phyloP scores from a whole-genome alignment of 2,797 vertebrate genomes.

The Periparus ater region DNA sequence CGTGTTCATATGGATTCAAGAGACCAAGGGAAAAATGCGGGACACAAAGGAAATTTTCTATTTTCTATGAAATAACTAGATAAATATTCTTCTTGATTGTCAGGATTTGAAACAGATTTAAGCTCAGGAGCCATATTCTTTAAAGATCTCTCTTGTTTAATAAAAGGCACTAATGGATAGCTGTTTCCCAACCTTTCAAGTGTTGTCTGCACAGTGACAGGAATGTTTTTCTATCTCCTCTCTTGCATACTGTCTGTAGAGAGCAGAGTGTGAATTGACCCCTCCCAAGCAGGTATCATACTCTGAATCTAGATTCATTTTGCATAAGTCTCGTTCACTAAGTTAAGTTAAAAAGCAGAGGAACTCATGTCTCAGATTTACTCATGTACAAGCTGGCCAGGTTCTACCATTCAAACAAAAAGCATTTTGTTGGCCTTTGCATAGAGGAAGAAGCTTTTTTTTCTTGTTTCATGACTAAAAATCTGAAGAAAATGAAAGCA shows the following conservation, averaged over 20 bases:
- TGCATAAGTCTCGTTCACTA: neutral
- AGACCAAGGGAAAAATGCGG: neutral
- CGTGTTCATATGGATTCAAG: neutral
- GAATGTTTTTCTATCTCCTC: neutral
- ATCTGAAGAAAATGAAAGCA: neutral
- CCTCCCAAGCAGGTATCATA: neutral
- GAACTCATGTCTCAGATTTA: neutral
- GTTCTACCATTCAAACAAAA: neutral
- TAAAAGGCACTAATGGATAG: neutral
- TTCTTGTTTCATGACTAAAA: neutral
- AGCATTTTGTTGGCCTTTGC: neutral
- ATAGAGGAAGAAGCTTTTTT: neutral
- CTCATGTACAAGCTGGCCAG: neutral
- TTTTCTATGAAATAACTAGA: neutral
- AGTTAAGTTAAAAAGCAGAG: neutral
- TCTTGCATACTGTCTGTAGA: neutral
- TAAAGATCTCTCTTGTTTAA: neutral
- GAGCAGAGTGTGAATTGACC: neutral
- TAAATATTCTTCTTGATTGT: neutral
- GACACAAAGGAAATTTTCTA: neutral
- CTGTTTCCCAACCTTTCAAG: neutral
- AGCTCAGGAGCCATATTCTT: neutral
- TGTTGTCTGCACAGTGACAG: neutral
- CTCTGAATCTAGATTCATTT: neutral
- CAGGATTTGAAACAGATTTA: neutral